Evolutionary conservation across 23 tunicate genomes (phyloP), one percentile per base, ranked within the genome.

Genomic region (Trididemnum miniatum): DNA sequence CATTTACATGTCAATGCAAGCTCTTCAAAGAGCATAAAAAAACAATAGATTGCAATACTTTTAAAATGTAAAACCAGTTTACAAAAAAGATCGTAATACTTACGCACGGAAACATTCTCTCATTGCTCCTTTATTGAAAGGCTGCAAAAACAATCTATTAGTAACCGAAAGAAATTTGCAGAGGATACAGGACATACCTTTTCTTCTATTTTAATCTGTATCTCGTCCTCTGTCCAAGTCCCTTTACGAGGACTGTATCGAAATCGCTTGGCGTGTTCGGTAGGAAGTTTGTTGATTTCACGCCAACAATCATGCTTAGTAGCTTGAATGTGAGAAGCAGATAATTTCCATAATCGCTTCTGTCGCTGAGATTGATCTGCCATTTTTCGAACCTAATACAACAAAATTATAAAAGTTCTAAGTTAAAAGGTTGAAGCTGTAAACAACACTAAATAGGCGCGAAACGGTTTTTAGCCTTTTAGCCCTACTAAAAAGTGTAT

Each of bases 121-220:
- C 99, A 95, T 95, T 1, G 99, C 99, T 44, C 99, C 99, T 31
- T 89, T 84, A 85, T 77, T 95, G 76, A 95, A 95, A 0, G 99
- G 88, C 99, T 89, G 88, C 36, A 86, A 82, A 37, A 73, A 18
- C 20, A 73, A 62, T 4, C 15, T 62, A 44, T 15, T 44, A 44
- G 15, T 9, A 7, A 7, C 54, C 9, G 54, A 44, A 44, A 44
- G 12, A 44, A 44, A 44, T 7, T 15, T 15, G 15, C 54, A 44
- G 15, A 44, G 15, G 4, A 20, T 4, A 62, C 27, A 31, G n/a
- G 15, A 2, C 7, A 39, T 15, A 93, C 98, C 77, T 93, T 88
- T 83, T 78, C 31, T 65, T 95, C 90, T 25, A 95, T 72, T 80
- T 90, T 89, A 25, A 95, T 67, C 71, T 80, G 78, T 4, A 95